Conservation (phyloP, 2,888 invertebrate species). For the Eupithecia pulchellata region DNA sequence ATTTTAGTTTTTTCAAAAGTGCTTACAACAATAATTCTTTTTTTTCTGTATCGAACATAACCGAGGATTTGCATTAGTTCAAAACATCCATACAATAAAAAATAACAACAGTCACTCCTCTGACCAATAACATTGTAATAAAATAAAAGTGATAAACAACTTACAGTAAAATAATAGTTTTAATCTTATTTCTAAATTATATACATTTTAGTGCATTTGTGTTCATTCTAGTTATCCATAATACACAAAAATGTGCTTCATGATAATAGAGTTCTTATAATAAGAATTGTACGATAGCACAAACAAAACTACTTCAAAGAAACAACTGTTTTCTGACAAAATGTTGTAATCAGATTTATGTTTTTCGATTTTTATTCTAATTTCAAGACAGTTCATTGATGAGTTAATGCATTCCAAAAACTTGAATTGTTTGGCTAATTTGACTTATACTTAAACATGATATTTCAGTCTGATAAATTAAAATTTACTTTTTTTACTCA, state of each 20-base stretch:
- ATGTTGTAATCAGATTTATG: neutral
- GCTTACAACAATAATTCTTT: constrained; percentile 22
- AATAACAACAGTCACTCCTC: constrained; percentile 68
- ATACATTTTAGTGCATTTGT: constrained; percentile 41
- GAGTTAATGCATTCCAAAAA: neutral
- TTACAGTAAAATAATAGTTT: constrained; percentile 51
- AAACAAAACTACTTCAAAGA: neutral
- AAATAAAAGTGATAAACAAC: constrained; percentile 47
- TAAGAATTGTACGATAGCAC: neutral
- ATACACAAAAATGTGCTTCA: neutral
- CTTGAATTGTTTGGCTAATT: constrained; percentile 15
- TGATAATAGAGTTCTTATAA: neutral
- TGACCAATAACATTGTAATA: constrained; percentile 71
- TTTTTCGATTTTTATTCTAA: neutral
- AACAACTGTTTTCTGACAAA: neutral
- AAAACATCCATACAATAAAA: constrained; percentile 48
- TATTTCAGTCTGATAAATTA: neutral
- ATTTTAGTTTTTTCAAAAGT: constrained; percentile 43
- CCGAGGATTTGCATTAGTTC: constrained; percentile 28
- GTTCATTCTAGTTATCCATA: constrained; percentile 27
- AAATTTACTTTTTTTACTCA: no score
- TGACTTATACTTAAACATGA: neutral
- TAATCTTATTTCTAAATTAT: constrained; percentile 42
- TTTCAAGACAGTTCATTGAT: neutral
- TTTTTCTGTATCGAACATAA: constrained; percentile 18